Percentiles rank a stretch among this genome's conserved stretches.
These are phyloP conservation scores for Tolmerus cingulatus DNA, from an alignment of 2,888 invertebrate species.

Conservation along the genomic window DNA sequence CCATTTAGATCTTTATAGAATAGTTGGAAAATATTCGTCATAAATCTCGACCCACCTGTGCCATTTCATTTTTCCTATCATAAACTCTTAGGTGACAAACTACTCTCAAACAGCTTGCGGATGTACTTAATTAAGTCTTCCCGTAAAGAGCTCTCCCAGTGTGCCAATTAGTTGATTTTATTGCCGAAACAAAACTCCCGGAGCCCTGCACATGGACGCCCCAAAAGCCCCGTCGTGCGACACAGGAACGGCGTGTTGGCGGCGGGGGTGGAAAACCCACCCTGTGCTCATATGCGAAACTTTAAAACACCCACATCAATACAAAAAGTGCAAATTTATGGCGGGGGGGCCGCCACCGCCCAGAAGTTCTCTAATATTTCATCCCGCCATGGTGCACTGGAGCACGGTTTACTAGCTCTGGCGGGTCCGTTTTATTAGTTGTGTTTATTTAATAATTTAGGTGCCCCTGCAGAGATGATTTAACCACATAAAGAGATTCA, in stretches of 20 bases:
- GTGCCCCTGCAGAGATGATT: constrained; percentile 50
- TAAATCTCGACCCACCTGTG: background rate
- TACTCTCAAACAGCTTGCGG: constrained; percentile 13
- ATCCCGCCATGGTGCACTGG: background rate
- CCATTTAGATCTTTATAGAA: background rate
- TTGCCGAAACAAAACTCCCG: constrained; percentile 4
- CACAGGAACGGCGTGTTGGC: background rate
- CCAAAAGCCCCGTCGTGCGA: background rate
- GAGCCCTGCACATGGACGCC: background rate
- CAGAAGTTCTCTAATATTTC: constrained; percentile 9
- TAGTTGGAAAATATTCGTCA: background rate
- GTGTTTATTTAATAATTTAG: constrained; percentile 50
- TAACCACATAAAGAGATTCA: constrained; percentile 49
- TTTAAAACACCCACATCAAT: constrained; percentile 13
- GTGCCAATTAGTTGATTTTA: constrained; percentile 32
- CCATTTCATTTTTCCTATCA: constrained; percentile 5
- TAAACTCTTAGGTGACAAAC: constrained; percentile 8
- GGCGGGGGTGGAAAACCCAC: background rate
- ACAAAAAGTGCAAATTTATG: constrained; percentile 32
- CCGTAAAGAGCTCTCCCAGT: background rate
- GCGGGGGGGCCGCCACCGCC: background rate
- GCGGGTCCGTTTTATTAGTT: constrained; percentile 44
- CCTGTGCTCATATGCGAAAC: background rate
- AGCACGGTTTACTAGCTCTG: background rate
- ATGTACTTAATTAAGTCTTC: constrained; percentile 30